Evolutionary conservation across 2,113 vertebrate species (phyloP), one percentile per base, ranked within the genome.

Genomic region (Clarias macrocephalus): DNA sequence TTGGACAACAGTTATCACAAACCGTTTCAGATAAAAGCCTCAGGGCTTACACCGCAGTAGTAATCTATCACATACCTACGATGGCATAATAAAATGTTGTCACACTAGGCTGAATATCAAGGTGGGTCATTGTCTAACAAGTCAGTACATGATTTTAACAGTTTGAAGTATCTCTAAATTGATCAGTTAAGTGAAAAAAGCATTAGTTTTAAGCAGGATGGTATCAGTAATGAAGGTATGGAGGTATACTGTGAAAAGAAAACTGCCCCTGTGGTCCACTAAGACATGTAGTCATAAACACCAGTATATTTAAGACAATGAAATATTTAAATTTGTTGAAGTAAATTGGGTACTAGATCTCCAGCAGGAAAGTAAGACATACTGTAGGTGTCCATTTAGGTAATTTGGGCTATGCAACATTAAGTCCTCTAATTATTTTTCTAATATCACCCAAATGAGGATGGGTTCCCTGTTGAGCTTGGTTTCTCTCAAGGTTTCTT

Each of bases 21-120:
- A 59, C 52, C 12, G 30, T 52, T 85, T 82, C 88, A 82, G 68
- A 86, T 86, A 23, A 80, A 87, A 87, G n/a, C 56, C 28, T 57
- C 66, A 63, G 57, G 57, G 54, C 30, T 59, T 42, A 60, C 16
- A 85, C n/a, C 19, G 9, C 30, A 59, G 42, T 37, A 19, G 42
- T 85, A 82, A 82, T 56, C 79, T 85, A n/a, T 54, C 25, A 19
- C 48, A n/a, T 18, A 59, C 30, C 54, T 33, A 66, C 23, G 19
- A 12, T 7, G 54, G n/a, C 21, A 52, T 13, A 77, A 84, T 48
- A 54, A 68, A 66, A 65, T 19, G 57, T 72, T 60, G 21, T 86
- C 37, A 62, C 73, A 70, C 33, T 56, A 83, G 68, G 59, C 16
- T 33, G 1, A 60, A 48, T 5, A 70, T 81, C 15, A 72, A 79